Conservation (phyloP, 2,113 vertebrate genomes). For the Pygathrix nemaeus region DNA sequence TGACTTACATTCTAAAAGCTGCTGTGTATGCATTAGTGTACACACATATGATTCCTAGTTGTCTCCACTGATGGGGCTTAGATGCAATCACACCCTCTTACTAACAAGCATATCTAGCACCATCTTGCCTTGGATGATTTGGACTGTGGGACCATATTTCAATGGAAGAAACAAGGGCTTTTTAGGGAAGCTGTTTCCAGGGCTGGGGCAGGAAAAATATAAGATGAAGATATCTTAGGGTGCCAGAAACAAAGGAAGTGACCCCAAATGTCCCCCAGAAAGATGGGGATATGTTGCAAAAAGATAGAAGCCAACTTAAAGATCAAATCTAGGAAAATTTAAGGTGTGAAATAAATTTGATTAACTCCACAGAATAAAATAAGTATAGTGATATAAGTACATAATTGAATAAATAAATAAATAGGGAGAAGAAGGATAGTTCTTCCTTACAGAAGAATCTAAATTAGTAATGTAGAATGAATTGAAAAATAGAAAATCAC, state of each 20-base stretch:
- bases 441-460: not conserved
- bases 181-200: not conserved
- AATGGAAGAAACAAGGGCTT: not conserved
- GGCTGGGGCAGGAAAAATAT: not conserved
- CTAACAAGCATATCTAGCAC: not conserved
- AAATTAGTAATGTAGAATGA: not conserved
- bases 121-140: not conserved
- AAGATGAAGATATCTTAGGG: not conserved
- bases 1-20: not conserved
- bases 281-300: not conserved
- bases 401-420: not conserved
- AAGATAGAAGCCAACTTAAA: not conserved
- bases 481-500: not conserved
- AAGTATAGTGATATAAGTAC: not conserved
- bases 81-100: not conserved
- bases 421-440: not conserved
- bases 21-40: no score
- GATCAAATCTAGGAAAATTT: not conserved
- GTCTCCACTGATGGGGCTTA: not conserved
- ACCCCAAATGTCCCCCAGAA: not conserved
- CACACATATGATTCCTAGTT: not conserved
- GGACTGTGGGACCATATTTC: not conserved
- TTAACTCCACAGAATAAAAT: not conserved
- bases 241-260: not conserved
- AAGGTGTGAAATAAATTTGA: not conserved